These are phyloP conservation scores for Watsonalla cultraria DNA, from an alignment of 2,888 invertebrate species.

Conservation along the genomic window DNA sequence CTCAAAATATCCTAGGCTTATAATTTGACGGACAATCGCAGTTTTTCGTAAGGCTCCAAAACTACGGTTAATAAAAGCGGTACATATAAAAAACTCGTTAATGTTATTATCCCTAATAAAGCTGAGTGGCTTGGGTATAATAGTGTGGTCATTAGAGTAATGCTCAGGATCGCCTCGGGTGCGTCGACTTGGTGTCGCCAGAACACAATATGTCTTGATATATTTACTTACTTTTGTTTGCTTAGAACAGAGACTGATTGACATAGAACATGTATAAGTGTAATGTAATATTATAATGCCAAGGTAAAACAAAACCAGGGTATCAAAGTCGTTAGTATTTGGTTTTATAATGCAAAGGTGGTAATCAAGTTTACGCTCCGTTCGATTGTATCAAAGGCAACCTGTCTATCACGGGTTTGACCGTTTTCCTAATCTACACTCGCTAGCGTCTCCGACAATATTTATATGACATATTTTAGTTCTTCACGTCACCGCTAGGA, in stretches of 20 bases:
- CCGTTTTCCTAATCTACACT: too few relatives aligned
- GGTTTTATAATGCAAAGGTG: too few relatives aligned
- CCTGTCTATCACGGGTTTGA: too few relatives aligned
- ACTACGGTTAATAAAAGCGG: constrained; percentile 27
- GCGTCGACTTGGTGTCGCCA: constrained; percentile 44
- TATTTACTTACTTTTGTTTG: not conserved
- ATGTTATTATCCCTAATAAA: constrained; percentile 67
- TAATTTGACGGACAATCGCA: constrained; percentile 48
- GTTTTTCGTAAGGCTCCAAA: constrained; percentile 44
- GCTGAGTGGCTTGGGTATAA: constrained; percentile 52
- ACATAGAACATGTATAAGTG: too few relatives aligned
- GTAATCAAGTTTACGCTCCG: too few relatives aligned
- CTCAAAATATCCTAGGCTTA: constrained; percentile 39
- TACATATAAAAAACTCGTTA: constrained; percentile 63
- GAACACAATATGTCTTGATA: constrained; percentile 8
- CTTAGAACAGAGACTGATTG: not conserved
- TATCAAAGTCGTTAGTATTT: too few relatives aligned
- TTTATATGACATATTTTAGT: too few relatives aligned
- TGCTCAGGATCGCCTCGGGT: constrained; percentile 37
- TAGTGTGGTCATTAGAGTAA: constrained; percentile 58
- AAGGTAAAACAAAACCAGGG: too few relatives aligned
- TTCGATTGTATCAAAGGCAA: too few relatives aligned
- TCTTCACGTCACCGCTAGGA: too few relatives aligned
- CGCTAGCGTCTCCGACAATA: too few relatives aligned
- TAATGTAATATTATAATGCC: too few relatives aligned